phyloP scores from a whole-genome alignment of 2,113 vertebrate species.

The Archocentrus centrarchus region DNA sequence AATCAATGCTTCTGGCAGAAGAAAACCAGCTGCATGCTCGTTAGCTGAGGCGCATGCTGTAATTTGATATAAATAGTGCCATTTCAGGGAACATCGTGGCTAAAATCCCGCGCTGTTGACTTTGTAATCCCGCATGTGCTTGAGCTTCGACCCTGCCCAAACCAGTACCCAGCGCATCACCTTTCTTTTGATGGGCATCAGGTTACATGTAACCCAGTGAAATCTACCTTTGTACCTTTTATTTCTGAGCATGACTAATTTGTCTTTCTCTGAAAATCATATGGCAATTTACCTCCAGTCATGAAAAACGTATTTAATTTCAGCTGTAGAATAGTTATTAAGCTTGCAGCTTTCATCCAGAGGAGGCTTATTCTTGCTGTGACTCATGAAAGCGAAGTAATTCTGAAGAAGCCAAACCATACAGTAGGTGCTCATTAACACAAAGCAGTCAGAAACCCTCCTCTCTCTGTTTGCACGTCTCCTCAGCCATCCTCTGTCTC shows the following conservation, averaged over 20 bases:
- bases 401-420: neutral
- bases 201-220: constrained; percentile 40
- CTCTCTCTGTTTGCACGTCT: constrained; percentile 51
- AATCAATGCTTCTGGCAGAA: constrained; percentile 68
- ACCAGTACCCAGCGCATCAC: constrained; percentile 44
- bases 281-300: neutral
- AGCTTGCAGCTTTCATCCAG: neutral
- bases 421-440: neutral
- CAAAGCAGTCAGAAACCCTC: neutral
- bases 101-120: constrained; percentile 62
- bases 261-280: neutral
- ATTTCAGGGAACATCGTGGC: constrained; percentile 57
- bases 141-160: constrained; percentile 60
- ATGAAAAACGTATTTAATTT: neutral
- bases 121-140: constrained; percentile 51
- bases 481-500: neutral
- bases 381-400: constrained; percentile 12
- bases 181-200: constrained; percentile 25
- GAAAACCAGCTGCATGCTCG: constrained; percentile 41
- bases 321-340: neutral
- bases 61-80: constrained; percentile 75
- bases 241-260: constrained; percentile 16
- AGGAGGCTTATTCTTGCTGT: neutral
- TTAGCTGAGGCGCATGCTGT: constrained; percentile 63
- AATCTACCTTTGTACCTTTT: neutral